These are phyloP conservation scores for Tetrao urogallus DNA, from an alignment of 2,113 vertebrate species.

Conservation along the genomic window DNA sequence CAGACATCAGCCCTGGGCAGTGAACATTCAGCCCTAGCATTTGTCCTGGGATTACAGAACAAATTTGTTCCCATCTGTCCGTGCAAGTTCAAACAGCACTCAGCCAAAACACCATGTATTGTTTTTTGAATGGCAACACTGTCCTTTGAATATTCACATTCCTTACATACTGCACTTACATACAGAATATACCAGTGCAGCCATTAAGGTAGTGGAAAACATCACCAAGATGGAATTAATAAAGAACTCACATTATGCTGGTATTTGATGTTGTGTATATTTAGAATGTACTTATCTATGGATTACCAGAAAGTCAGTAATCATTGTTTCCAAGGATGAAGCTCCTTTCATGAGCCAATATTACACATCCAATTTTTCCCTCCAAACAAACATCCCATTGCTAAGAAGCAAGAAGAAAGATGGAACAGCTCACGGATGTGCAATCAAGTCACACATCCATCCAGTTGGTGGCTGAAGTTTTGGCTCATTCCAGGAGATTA, in stretches of 20 bases:
- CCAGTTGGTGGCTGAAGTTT: not conserved
- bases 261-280: not conserved
- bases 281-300: not conserved
- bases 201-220: not conserved
- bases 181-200: not conserved
- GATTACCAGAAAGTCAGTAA: not conserved
- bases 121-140: not conserved
- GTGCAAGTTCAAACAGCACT: not conserved
- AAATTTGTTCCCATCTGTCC: not conserved
- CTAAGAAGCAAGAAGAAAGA: not conserved
- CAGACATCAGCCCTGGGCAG: not conserved
- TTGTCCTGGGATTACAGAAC: not conserved
- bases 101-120: not conserved
- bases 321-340: not conserved
- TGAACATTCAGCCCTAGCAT: not conserved
- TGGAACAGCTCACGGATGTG: rapidly evolving
- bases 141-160: not conserved
- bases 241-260: not conserved
- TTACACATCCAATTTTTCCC: not conserved
- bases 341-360: not conserved
- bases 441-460: not conserved
- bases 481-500: rapidly evolving
- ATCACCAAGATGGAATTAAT: rapidly evolving
- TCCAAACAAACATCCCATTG: not conserved
- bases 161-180: not conserved